Conservation (phyloP, 2,113 vertebrate genomes). For the Hiodon alosoides region DNA sequence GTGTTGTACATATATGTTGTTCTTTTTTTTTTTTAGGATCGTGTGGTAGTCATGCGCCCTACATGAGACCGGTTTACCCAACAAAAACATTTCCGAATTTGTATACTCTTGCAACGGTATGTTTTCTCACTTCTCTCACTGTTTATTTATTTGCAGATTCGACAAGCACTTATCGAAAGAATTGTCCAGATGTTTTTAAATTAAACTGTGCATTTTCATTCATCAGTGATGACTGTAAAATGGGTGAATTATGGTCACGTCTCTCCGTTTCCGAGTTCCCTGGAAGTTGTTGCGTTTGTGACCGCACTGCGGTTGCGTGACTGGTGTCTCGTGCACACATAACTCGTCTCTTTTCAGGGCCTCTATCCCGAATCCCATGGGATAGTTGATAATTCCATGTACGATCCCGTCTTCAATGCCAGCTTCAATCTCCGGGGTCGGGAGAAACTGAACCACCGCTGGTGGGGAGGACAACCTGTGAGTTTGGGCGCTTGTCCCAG, state of each 20-base stretch:
- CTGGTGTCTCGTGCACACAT: too few relatives aligned
- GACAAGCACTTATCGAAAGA: neutral
- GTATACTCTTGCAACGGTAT: conserved; percentile 91
- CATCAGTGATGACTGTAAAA: neutral
- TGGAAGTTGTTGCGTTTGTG: too few relatives aligned
- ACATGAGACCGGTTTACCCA: conserved; percentile 93
- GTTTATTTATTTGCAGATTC: neutral
- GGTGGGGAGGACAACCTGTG: conserved; percentile 98
- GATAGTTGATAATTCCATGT: conserved; percentile 95
- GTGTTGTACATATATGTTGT: too few relatives aligned
- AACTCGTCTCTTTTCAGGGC: conserved; percentile 59
- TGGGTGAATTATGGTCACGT: neutral
- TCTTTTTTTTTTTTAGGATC: conserved; percentile 59
- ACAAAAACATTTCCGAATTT: conserved; percentile 96
- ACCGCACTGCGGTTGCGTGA: too few relatives aligned
- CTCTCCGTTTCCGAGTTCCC: neutral
- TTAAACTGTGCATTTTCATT: neutral
- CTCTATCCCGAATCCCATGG: conserved; percentile 97
- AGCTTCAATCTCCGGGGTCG: conserved; percentile 83
- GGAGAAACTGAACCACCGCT: conserved; percentile 95
- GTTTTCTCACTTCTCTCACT: conserved; percentile 23
- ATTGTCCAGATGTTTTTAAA: neutral
- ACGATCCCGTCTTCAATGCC: conserved; percentile 91
- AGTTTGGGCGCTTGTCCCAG: conserved; percentile 48
- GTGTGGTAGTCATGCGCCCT: conserved; percentile 85